A percentile compares a stretch with the other conserved stretches of the same genome.
These are phyloP conservation scores for Callithrix jacchus DNA, from an alignment of 2,113 vertebrate species.

Conservation along the genomic window DNA sequence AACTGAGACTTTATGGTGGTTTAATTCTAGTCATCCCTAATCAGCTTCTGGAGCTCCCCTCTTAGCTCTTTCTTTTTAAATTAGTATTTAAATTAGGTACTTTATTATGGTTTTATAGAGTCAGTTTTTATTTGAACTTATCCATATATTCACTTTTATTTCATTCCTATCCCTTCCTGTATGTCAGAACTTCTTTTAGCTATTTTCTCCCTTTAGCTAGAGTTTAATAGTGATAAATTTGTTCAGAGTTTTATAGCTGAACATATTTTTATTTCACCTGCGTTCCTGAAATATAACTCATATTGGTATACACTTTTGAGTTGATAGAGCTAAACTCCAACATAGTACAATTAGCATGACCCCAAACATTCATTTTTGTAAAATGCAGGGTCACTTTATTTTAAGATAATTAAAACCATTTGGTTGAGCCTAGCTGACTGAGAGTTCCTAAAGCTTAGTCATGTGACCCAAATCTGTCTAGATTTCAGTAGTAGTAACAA, in stretches of 20 bases:
- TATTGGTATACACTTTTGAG: not conserved
- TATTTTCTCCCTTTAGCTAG: conserved; percentile 1
- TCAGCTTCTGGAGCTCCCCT: not conserved
- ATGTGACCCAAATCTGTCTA: not conserved
- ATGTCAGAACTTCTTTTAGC: not conserved
- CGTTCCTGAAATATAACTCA: not conserved
- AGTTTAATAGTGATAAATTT: not conserved
- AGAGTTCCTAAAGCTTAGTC: not conserved
- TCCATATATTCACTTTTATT: not conserved
- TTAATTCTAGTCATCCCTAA: not conserved
- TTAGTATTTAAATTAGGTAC: not conserved
- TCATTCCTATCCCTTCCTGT: not conserved
- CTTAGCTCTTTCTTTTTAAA: not conserved
- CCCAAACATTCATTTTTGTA: not conserved
- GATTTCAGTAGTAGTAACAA: not conserved
- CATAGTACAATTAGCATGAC: not conserved
- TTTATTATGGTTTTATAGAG: conserved; percentile 32
- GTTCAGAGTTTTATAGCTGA: not conserved
- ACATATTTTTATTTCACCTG: not conserved
- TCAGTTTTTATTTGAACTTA: conserved; percentile 45
- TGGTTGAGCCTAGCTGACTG: not conserved
- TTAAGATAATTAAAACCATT: not conserved
- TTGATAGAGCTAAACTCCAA: not conserved
- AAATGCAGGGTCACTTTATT: not conserved
- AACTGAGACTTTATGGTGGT: not conserved